These are phyloP conservation scores for Plebejus anna DNA, from an alignment of 2,888 invertebrate species.

Conservation along the genomic window DNA sequence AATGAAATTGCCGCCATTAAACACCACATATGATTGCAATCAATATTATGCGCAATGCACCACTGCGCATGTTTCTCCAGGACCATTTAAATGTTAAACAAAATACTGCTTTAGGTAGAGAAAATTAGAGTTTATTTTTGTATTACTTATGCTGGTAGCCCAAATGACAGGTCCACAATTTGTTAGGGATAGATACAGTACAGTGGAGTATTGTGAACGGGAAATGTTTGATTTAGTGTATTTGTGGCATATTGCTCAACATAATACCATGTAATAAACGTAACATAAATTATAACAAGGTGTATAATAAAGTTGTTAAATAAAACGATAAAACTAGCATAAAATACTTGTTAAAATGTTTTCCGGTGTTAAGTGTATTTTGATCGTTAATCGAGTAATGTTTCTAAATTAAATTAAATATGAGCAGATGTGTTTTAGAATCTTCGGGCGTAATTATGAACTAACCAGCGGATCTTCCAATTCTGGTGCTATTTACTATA, in stretches of 20 bases:
- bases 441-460: background rate
- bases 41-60: constrained; percentile 75
- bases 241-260: constrained; percentile 27
- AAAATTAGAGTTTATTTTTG: constrained; percentile 34
- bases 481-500: background rate
- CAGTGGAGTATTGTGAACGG: constrained; percentile 53
- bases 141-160: constrained; percentile 36
- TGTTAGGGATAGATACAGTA: constrained; percentile 57
- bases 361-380: background rate
- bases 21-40: constrained; percentile 68
- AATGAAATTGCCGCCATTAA: constrained; percentile 66
- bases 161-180: constrained; percentile 64
- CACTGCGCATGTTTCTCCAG: constrained; percentile 71
- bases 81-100: constrained; percentile 34
- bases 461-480: background rate
- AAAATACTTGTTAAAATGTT: background rate
- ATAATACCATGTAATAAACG: constrained; percentile 17
- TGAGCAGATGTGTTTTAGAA: background rate
- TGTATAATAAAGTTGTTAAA: background rate
- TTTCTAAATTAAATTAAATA: constrained; percentile 10
- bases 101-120: constrained; percentile 41
- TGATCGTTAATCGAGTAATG: constrained; percentile 2
- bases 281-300: background rate
- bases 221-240: constrained; percentile 37
- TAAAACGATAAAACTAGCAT: background rate